Evolutionary conservation across 2,113 vertebrate genomes (phyloP).

Genomic region (Sterrhoptilus dennistouni): DNA sequence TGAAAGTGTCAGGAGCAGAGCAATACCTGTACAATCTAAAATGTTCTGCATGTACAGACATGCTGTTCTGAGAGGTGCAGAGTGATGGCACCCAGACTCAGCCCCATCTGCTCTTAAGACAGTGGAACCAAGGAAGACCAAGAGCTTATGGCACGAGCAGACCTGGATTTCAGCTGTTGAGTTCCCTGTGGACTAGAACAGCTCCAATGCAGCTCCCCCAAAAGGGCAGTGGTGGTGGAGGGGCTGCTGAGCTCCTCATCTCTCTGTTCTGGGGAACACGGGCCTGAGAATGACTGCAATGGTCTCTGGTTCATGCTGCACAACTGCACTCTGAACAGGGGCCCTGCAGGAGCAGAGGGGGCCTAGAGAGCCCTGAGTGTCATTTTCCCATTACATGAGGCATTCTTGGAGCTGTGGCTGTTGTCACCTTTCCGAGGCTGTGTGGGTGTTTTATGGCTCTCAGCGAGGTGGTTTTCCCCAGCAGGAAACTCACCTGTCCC

Average conservation of each 20-base stretch:
- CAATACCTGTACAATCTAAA: no score
- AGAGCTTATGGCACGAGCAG: background rate
- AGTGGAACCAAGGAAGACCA: background rate
- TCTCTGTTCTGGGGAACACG: fast-evolving
- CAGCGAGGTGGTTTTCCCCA: fast-evolving
- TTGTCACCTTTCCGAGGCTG: background rate
- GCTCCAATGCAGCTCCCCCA: background rate
- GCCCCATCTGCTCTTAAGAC: background rate
- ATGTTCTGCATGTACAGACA: fast-evolving
- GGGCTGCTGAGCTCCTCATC: background rate
- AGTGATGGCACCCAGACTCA: background rate
- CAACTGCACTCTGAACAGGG: background rate
- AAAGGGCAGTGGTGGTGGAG: background rate
- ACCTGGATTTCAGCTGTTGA: background rate
- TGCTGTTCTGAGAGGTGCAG: background rate
- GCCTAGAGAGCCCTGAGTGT: background rate
- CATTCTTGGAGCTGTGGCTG: background rate
- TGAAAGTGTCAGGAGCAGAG: background rate
- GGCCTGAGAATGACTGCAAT: background rate
- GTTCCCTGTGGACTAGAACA: background rate
- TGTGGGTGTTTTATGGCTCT: background rate
- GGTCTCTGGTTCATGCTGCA: background rate
- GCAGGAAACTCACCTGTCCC: background rate
- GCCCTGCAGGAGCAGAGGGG: background rate
- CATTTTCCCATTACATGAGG: background rate